A percentile compares a stretch with the other conserved stretches of the same genome.
These are phyloP conservation scores for Pimephales promelas DNA, from an alignment of 2,113 vertebrate species.

Conservation along the genomic window DNA sequence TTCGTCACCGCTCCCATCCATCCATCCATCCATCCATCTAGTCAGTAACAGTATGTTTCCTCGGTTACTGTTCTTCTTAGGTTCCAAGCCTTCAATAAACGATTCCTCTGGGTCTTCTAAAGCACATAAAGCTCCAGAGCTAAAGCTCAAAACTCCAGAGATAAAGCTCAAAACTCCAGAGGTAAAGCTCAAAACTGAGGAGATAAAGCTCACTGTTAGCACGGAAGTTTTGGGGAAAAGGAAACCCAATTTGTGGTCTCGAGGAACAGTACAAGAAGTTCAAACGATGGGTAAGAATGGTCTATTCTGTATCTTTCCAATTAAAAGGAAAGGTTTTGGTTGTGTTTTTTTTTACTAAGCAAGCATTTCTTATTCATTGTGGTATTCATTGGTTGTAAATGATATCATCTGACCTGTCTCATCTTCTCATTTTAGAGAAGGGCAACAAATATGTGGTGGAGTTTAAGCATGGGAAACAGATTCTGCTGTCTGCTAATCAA, in stretches of 20 bases:
- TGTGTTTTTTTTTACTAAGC: background rate
- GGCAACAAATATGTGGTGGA: slow-evolving; percentile 83
- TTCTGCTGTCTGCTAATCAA: slow-evolving; percentile 86
- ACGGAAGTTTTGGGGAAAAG: slow-evolving; percentile 86
- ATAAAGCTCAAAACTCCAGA: too few species aligned
- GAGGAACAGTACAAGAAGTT: slow-evolving; percentile 82
- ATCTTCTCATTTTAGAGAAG: slow-evolving; percentile 66
- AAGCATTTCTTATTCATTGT: background rate
- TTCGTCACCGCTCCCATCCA: background rate
- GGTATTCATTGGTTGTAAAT: too few species aligned
- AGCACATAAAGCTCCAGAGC: slow-evolving; percentile 66
- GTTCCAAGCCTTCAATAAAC: background rate
- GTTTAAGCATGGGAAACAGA: slow-evolving; percentile 85
- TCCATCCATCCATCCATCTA: background rate
- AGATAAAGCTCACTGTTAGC: slow-evolving; percentile 72
- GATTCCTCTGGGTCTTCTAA: background rate
- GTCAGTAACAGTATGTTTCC: background rate
- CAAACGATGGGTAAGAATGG: slow-evolving; percentile 73
- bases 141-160: too few species aligned
- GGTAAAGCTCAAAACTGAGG: too few species aligned
- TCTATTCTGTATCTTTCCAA: background rate
- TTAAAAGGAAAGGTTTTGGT: background rate
- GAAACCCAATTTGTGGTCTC: slow-evolving; percentile 79
- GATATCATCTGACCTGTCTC: background rate
- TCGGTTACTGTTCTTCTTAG: slow-evolving; percentile 1